A percentile compares a stretch with the other conserved stretches of the same genome.
Conservation (phyloP, 1,140 invertebrate species). For the Vanessa tameamea region DNA sequence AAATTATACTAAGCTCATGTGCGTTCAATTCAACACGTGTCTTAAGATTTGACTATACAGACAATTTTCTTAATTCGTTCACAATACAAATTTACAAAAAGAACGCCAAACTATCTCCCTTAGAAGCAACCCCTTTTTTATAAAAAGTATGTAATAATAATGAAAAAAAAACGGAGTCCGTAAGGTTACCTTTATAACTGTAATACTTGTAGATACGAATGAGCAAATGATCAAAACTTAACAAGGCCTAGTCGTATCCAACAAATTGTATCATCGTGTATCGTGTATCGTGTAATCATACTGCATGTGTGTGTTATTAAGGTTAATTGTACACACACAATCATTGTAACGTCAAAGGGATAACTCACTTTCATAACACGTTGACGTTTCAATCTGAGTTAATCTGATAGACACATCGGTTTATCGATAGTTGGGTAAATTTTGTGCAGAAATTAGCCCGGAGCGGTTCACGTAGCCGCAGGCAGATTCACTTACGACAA, state of each 20-base stretch:
- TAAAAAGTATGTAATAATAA: neutral
- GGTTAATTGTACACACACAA: conserved; percentile 6
- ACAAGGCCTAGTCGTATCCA: neutral
- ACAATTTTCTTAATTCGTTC: no score
- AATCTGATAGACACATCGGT: conserved; percentile 31
- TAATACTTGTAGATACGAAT: neutral
- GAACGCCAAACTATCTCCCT: no score
- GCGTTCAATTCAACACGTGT: no score
- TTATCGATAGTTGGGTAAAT: conserved; percentile 40
- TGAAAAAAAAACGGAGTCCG: neutral
- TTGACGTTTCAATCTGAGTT: conserved; percentile 38
- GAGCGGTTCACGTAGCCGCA: conserved; percentile 33
- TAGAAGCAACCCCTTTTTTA: no score
- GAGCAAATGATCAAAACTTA: neutral
- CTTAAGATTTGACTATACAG: no score
- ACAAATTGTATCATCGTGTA: neutral
- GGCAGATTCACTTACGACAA: conserved; percentile 38
- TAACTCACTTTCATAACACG: conserved; percentile 32
- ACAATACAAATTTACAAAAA: no score
- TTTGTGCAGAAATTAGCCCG: conserved; percentile 42
- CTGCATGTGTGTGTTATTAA: neutral
- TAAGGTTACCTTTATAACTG: neutral
- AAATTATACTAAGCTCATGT: no score
- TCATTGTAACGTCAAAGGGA: conserved; percentile 28
- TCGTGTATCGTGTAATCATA: no score